phyloP scores from a whole-genome alignment of 2,797 vertebrate species.

The Xiphorhynchus erythropygius region DNA sequence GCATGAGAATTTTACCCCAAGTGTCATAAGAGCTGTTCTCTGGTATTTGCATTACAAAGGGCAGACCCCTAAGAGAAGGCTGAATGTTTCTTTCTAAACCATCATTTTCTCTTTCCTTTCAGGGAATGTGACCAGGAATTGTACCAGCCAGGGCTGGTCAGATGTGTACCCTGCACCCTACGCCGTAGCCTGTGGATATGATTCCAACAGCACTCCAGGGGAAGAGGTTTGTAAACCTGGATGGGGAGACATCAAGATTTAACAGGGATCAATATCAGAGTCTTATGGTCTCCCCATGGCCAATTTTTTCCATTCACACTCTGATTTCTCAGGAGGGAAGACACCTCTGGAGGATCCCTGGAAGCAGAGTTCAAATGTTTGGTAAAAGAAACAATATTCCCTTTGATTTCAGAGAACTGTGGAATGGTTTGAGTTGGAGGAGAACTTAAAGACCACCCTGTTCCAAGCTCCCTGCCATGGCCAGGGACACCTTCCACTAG shows the following conservation, averaged over 20 bases:
- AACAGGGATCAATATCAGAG: background rate
- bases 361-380: background rate
- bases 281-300: too few relatives aligned
- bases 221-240: constrained; percentile 70
- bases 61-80: background rate
- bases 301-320: background rate
- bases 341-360: background rate
- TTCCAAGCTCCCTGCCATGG: background rate
- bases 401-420: background rate
- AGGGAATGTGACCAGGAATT: constrained; percentile 92
- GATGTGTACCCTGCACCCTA: constrained; percentile 85
- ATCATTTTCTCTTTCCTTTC: background rate
- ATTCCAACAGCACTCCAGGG: constrained; percentile 74
- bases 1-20: background rate
- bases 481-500: background rate
- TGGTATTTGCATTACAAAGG: background rate
- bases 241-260: background rate
- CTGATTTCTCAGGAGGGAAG: background rate
- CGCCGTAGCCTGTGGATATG: constrained; percentile 83
- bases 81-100: background rate
- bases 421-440: background rate
- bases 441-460: background rate
- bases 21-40: background rate
- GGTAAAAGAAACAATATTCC: fast-evolving
- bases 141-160: constrained; percentile 88